These are phyloP conservation scores for Chesias legatella DNA, from an alignment of 2,888 invertebrate species.

Conservation along the genomic window DNA sequence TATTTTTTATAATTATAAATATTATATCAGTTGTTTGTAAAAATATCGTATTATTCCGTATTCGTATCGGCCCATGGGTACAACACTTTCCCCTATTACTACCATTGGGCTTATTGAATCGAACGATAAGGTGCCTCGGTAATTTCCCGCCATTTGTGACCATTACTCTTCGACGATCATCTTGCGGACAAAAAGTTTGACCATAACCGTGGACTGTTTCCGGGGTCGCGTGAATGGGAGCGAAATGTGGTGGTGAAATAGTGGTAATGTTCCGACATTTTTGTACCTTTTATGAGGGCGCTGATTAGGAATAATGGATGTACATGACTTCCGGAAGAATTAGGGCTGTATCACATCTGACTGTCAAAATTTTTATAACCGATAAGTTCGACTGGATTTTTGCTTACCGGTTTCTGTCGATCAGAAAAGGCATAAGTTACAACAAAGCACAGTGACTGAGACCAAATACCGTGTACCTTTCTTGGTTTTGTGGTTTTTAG, in stretches of 20 bases:
- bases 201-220: constrained; percentile 18
- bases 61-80: not conserved
- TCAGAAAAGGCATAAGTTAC: too few species aligned
- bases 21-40: too few species aligned
- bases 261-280: constrained; percentile 13
- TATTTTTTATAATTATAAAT: too few species aligned
- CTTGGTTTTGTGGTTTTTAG: too few species aligned
- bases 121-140: constrained; percentile 74
- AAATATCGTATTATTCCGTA: not conserved
- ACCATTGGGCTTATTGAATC: constrained; percentile 71
- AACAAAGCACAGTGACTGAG: too few species aligned
- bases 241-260: constrained; percentile 19
- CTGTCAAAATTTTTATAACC: too few species aligned
- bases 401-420: too few species aligned
- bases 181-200: constrained; percentile 22
- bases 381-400: too few species aligned
- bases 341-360: too few species aligned
- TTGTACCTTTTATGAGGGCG: constrained; percentile 2
- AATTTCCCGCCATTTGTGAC: constrained; percentile 76
- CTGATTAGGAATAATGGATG: not conserved
- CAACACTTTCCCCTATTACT: constrained; percentile 11
- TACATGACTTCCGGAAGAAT: not conserved
- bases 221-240: constrained; percentile 12
- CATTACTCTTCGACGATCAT: constrained; percentile 67
- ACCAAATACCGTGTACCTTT: too few species aligned